A percentile compares a stretch with the other conserved stretches of the same genome.
Evolutionary conservation across 2,113 vertebrate species (phyloP).

Genomic region (Ptyas mucosa): DNA sequence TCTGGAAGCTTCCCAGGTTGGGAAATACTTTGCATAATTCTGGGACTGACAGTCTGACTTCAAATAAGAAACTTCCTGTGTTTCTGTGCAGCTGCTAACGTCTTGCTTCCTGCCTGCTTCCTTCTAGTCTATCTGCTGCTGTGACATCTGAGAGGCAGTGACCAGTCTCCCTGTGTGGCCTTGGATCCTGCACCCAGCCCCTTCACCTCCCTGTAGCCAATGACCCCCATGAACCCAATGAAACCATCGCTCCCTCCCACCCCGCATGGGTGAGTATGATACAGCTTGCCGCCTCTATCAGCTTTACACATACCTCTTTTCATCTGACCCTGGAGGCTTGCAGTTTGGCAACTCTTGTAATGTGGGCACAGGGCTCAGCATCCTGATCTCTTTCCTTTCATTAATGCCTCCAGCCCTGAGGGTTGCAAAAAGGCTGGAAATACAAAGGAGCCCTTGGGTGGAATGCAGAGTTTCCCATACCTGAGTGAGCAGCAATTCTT

Average conservation of each 20-base stretch:
- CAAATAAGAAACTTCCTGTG: neutral
- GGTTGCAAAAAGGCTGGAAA: neutral
- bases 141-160: constrained; percentile 22
- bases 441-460: neutral
- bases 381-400: neutral
- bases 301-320: neutral
- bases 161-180: constrained; percentile 17
- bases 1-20: neutral
- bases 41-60: neutral
- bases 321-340: neutral
- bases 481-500: neutral
- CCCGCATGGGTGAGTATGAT: constrained; percentile 82
- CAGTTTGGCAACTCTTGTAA: neutral
- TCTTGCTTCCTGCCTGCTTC: neutral
- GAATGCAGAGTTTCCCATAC: neutral
- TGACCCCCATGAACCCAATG: constrained; percentile 95
- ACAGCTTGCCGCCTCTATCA: neutral
- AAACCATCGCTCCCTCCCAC: constrained; percentile 88
- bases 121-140: constrained; percentile 41
- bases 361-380: neutral
- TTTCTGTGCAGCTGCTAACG: neutral
- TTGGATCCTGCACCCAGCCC: constrained; percentile 66
- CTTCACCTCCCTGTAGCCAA: constrained; percentile 68
- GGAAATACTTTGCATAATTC: neutral
- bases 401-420: neutral